phyloP scores from a whole-genome alignment of 2,797 vertebrate genomes.

The Pipistrellus kuhlii region DNA sequence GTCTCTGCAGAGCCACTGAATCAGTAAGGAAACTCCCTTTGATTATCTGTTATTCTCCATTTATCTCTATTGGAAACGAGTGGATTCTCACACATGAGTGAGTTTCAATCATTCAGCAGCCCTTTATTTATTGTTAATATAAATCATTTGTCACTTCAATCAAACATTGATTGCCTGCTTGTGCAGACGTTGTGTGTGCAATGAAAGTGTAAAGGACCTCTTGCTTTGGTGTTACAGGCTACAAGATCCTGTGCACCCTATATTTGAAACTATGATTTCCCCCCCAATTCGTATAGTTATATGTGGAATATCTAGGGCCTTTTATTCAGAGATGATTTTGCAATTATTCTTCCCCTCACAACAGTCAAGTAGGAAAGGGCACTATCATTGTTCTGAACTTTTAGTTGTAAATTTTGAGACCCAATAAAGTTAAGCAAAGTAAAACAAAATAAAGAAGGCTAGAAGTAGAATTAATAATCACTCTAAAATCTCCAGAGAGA shows the following conservation, averaged over 20 bases:
- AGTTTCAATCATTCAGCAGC: constrained; percentile 23
- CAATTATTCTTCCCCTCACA: neutral
- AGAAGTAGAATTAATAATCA: neutral
- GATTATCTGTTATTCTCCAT: neutral
- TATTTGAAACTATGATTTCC: neutral
- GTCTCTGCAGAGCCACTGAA: neutral
- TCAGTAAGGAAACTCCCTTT: constrained; percentile 14
- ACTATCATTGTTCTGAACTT: neutral
- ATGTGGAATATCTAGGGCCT: neutral
- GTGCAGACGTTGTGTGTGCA: neutral
- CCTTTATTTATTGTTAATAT: constrained; percentile 12
- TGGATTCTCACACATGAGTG: neutral
- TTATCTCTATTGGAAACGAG: constrained; percentile 23
- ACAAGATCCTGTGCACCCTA: neutral
- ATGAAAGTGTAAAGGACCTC: neutral
- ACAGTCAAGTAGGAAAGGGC: neutral
- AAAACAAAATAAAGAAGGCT: constrained; percentile 33
- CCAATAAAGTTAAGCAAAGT: constrained; percentile 42
- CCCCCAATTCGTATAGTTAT: neutral
- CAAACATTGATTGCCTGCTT: constrained; percentile 22
- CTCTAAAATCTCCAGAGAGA: constrained; percentile 1
- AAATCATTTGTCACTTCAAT: neutral
- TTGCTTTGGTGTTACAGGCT: neutral
- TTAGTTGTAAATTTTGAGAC: neutral
- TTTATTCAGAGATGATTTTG: constrained; percentile 32